phyloP scores from a whole-genome alignment of 2,113 vertebrate genomes.

The Sylvilagus bachmani region DNA sequence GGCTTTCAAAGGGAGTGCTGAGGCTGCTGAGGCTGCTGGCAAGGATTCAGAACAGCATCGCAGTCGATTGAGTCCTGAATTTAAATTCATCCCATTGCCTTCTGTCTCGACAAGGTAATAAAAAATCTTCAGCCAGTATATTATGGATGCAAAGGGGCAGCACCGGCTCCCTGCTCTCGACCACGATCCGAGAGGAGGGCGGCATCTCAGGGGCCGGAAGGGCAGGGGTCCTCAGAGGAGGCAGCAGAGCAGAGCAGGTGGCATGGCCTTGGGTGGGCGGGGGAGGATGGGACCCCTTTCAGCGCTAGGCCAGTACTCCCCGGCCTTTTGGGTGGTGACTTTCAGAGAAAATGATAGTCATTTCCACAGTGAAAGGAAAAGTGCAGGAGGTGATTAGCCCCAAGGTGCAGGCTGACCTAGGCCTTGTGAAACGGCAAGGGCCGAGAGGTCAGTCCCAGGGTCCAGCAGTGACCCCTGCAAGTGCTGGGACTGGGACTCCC shows the following conservation, averaged over 20 bases:
- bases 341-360: not conserved
- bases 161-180: conserved; percentile 48
- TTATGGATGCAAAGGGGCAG: conserved; percentile 87
- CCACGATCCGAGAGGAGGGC: not conserved
- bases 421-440: not conserved
- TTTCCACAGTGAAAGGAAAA: conserved; percentile 30
- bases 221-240: not conserved
- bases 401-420: not conserved
- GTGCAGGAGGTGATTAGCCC: not conserved
- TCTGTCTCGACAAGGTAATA: conserved; percentile 85
- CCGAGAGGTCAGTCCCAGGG: not conserved
- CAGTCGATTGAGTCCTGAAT: conserved; percentile 78
- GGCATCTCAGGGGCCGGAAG: not conserved
- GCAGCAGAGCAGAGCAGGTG: not conserved
- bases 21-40: not conserved
- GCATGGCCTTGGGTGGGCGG: fast-evolving
- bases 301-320: not conserved
- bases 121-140: conserved; percentile 86
- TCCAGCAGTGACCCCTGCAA: not conserved
- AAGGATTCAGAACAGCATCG: conserved; percentile 6
- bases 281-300: not conserved
- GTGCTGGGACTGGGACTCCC: not conserved
- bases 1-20: not conserved
- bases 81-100: conserved; percentile 88
- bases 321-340: not conserved